Percentiles rank a stretch among this genome's conserved stretches.
Evolutionary conservation across 1,140 invertebrate genomes (phyloP).

Genomic region (Popillia japonica): DNA sequence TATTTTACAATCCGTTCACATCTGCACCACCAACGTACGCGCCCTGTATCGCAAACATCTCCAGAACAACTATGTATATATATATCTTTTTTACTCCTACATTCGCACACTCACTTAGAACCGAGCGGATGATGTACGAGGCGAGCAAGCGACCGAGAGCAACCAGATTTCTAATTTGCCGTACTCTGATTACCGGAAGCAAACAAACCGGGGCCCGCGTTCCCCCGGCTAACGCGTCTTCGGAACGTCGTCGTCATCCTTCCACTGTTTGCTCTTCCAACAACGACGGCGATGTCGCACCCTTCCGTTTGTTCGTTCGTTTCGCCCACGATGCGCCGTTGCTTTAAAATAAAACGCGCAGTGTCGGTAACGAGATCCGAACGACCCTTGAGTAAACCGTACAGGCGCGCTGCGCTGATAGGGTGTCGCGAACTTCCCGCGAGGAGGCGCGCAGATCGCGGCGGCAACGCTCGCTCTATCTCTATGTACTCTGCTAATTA

Average conservation of each 20-base stretch:
- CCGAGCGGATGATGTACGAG: too few relatives aligned
- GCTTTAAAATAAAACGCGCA: neutral
- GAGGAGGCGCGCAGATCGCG: neutral
- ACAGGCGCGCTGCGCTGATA: neutral
- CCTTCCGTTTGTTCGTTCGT: neutral
- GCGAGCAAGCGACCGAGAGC: neutral
- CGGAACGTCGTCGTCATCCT: neutral
- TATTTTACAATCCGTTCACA: too few relatives aligned
- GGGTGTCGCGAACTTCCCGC: neutral
- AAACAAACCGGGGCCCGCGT: neutral
- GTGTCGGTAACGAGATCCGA: constrained; percentile 14
- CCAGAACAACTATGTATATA: too few relatives aligned
- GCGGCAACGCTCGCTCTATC: too few relatives aligned
- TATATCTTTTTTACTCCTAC: too few relatives aligned
- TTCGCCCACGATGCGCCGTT: neutral
- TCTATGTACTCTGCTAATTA: constrained; percentile 29
- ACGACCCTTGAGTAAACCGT: constrained; percentile 6
- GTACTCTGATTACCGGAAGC: constrained; percentile 17
- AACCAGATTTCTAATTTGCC: neutral
- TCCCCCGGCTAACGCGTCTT: neutral
- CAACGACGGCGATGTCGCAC: neutral
- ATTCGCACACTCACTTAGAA: too few relatives aligned
- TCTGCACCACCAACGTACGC: too few relatives aligned
- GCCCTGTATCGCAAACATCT: too few relatives aligned
- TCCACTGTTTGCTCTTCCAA: neutral